Percentiles rank a stretch among this genome's conserved stretches.
phyloP scores from a whole-genome alignment of 53 echinoderm and acorn worm genomes.

The Hippasteria phrygiana region DNA sequence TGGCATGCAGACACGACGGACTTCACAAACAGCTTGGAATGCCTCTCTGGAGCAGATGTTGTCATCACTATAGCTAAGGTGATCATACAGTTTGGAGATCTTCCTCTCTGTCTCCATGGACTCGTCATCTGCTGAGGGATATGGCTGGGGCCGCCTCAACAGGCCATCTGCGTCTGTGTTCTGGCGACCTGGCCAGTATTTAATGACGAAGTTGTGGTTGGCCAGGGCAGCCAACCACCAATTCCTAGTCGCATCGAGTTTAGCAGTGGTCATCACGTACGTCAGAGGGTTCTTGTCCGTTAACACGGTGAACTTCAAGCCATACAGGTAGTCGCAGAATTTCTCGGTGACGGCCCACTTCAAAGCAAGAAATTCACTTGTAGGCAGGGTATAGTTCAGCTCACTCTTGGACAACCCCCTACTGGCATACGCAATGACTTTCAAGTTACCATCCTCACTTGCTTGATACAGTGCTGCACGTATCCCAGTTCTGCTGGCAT shows the following conservation, averaged over 20 bases:
- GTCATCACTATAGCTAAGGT: background rate
- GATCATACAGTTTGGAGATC: background rate
- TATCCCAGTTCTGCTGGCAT: conserved; percentile 66
- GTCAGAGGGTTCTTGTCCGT: conserved; percentile 75
- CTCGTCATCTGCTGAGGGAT: conserved; percentile 29
- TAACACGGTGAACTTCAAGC: conserved; percentile 58
- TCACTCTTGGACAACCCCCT: conserved; percentile 67
- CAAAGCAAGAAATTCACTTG: conserved; percentile 69
- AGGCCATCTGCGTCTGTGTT: conserved; percentile 72
- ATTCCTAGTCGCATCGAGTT: conserved; percentile 71
- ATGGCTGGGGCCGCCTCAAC: conserved; percentile 28
- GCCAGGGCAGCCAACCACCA: conserved; percentile 75
- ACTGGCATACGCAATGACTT: conserved; percentile 61
- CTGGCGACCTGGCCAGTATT: conserved; percentile 63
- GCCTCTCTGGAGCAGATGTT: background rate
- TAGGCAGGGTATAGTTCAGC: conserved; percentile 69
- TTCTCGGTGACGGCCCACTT: conserved; percentile 80
- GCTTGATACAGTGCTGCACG: conserved; percentile 52
- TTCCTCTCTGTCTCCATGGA: background rate
- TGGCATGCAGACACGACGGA: background rate
- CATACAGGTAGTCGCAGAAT: conserved; percentile 73
- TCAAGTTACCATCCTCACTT: background rate
- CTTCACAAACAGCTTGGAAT: background rate
- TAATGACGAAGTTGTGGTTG: conserved; percentile 56
- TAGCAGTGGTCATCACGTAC: conserved; percentile 70